Evolutionary conservation across 2,888 invertebrate genomes (phyloP).

Genomic region (Drosophila paranaensis): DNA sequence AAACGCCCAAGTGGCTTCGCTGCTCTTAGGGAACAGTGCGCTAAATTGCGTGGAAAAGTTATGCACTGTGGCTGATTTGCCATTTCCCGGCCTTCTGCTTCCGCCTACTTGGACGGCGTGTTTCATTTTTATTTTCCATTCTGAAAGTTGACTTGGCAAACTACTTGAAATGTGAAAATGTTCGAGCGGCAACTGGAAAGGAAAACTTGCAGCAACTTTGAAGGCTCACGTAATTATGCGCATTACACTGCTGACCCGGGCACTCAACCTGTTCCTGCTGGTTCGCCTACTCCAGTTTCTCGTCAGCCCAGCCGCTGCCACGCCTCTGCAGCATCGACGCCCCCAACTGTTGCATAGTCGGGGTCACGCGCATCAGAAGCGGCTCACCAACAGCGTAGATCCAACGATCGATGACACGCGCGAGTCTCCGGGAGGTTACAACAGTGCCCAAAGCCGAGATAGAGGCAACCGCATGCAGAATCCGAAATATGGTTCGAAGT

Average conservation of each 20-base stretch:
- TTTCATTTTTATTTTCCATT: conserved; percentile 45
- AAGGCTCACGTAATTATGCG: conserved; percentile 68
- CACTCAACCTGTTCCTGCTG: conserved; percentile 20
- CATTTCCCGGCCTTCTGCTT: neutral
- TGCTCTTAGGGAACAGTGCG: conserved; percentile 48
- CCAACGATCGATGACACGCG: conserved; percentile 6
- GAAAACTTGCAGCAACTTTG: conserved; percentile 66
- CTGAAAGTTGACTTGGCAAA: conserved; percentile 68
- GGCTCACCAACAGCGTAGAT: neutral
- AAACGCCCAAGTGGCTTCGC: conserved; percentile 11
- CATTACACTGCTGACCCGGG: conserved; percentile 38
- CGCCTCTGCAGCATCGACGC: neutral
- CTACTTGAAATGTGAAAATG: conserved; percentile 76
- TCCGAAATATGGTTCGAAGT: neutral
- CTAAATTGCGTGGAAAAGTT: conserved; percentile 75
- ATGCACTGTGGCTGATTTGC: conserved; percentile 41
- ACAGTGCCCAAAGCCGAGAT: neutral
- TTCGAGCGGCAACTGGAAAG: conserved; percentile 57
- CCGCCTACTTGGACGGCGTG: conserved; percentile 30
- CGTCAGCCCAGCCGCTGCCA: neutral
- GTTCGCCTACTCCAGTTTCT: conserved; percentile 21
- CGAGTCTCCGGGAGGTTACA: neutral
- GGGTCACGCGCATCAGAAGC: conserved; percentile 4
- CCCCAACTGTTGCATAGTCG: neutral
- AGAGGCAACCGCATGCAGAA: neutral